Conservation (phyloP, 2,888 invertebrate species). For the Lamellibrachia satsuma region DNA sequence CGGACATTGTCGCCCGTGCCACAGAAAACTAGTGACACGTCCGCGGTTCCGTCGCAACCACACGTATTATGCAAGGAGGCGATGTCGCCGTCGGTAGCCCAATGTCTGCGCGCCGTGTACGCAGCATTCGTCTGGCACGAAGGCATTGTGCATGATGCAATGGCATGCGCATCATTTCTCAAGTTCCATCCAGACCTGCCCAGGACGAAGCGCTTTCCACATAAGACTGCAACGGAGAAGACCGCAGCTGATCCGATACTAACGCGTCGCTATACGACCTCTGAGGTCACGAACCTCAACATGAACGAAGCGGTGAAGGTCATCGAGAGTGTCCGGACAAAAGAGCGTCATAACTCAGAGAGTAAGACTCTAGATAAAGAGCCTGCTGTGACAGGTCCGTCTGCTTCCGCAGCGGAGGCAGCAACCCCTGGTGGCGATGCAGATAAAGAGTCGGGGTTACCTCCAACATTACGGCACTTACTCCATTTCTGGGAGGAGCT, state of each 20-base stretch:
- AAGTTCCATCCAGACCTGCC: conserved; percentile 75
- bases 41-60: conserved; percentile 67
- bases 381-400: not conserved
- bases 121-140: conserved; percentile 98
- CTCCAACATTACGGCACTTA: conserved; percentile 86
- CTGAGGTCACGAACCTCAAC: conserved; percentile 28
- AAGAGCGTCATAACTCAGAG: conserved; percentile 35
- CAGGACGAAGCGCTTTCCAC: conserved; percentile 33
- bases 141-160: conserved; percentile 95
- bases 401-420: not conserved
- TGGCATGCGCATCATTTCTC: conserved; percentile 95
- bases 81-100: conserved; percentile 89
- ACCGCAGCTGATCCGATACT: not conserved
- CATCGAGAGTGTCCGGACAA: conserved; percentile 22
- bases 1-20: conserved; percentile 64
- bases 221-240: not conserved
- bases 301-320: conserved; percentile 36
- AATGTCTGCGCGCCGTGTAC: conserved; percentile 91
- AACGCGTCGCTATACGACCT: not conserved
- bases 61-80: conserved; percentile 75
- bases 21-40: conserved; percentile 41
- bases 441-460: conserved; percentile 68
- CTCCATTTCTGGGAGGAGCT: conserved; percentile 91
- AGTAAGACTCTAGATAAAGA: conserved; percentile 27
- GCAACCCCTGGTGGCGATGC: not conserved